A percentile compares a stretch with the other conserved stretches of the same genome.
These are phyloP conservation scores for Pseudobourletiella spinata DNA, from an alignment of 1,140 invertebrate species.

Conservation along the genomic window DNA sequence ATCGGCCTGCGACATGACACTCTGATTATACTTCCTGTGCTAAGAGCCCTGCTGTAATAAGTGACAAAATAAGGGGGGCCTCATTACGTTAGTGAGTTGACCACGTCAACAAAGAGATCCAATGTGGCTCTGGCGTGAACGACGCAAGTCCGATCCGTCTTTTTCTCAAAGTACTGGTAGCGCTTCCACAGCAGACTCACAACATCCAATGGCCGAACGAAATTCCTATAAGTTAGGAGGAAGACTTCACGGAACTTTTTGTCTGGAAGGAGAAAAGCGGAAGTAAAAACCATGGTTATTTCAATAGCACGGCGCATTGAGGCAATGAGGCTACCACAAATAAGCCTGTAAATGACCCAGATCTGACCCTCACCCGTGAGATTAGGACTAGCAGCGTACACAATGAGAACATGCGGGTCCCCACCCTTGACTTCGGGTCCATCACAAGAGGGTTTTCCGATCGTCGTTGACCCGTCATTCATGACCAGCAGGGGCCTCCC, in stretches of 20 bases:
- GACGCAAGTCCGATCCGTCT: slow-evolving; percentile 60
- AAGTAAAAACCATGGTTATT: too few species aligned
- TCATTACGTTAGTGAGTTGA: slow-evolving; percentile 90
- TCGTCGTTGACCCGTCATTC: slow-evolving; percentile 16
- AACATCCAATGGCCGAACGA: slow-evolving; percentile 77
- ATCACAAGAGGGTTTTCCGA: slow-evolving; percentile 14
- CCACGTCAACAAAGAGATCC: slow-evolving; percentile 78
- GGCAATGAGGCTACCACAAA: too few species aligned
- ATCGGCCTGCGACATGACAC: slow-evolving; percentile 58
- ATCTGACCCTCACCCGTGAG: slow-evolving; percentile 21
- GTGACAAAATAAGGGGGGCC: slow-evolving; percentile 43
- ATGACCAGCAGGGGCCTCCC: slow-evolving; percentile 7
- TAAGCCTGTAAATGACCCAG: too few species aligned
- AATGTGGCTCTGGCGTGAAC: slow-evolving; percentile 76
- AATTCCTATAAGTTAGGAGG: slow-evolving; percentile 84
- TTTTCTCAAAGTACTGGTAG: slow-evolving; percentile 67
- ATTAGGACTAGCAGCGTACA: slow-evolving; percentile 30
- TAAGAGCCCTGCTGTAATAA: too few species aligned
- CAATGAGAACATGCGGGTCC: slow-evolving; percentile 27
- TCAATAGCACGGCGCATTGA: too few species aligned
- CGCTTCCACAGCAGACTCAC: slow-evolving; percentile 79
- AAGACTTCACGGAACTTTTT: slow-evolving; percentile 95
- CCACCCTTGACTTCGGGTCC: slow-evolving; percentile 33
- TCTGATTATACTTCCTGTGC: too few species aligned
- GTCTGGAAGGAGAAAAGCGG: slow-evolving; percentile 59